These are phyloP conservation scores for Coptodon bakossiorum DNA, from an alignment of 2,113 vertebrate species.

Conservation along the genomic window DNA sequence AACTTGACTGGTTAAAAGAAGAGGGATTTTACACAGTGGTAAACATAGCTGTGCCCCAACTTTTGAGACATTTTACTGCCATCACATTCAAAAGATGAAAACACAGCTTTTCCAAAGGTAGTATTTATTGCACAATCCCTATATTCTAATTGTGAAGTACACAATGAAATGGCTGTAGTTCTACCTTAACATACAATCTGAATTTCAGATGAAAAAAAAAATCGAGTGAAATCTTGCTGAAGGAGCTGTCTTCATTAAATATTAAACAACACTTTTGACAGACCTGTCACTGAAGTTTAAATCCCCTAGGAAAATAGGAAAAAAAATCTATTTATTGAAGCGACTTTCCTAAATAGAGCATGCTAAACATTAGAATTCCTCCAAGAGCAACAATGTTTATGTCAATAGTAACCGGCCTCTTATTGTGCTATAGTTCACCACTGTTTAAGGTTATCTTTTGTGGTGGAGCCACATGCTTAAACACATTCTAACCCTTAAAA, in stretches of 20 bases:
- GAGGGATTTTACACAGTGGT: neutral
- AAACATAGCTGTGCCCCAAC: neutral
- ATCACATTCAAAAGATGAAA: neutral
- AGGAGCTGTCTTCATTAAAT: neutral
- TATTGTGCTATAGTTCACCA: neutral
- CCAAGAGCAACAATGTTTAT: neutral
- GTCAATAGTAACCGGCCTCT: neutral
- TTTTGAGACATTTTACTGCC: neutral
- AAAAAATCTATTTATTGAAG: neutral
- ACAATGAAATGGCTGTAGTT: neutral
- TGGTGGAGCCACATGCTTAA: neutral
- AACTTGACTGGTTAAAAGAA: neutral
- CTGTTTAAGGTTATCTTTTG: neutral
- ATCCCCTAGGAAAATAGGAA: neutral
- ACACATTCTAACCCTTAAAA: neutral
- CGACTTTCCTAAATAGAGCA: neutral
- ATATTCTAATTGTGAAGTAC: neutral
- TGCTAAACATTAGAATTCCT: neutral
- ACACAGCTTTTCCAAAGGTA: neutral
- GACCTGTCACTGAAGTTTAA: neutral
- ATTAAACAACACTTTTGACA: neutral
- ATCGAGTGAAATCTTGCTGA: neutral
- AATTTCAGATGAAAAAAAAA: neutral
- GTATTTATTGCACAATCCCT: neutral
- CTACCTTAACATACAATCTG: neutral